Evolutionary conservation across 2,113 vertebrate species (phyloP), one percentile per base, ranked within the genome.

Genomic region (Hemichromis elongatus): DNA sequence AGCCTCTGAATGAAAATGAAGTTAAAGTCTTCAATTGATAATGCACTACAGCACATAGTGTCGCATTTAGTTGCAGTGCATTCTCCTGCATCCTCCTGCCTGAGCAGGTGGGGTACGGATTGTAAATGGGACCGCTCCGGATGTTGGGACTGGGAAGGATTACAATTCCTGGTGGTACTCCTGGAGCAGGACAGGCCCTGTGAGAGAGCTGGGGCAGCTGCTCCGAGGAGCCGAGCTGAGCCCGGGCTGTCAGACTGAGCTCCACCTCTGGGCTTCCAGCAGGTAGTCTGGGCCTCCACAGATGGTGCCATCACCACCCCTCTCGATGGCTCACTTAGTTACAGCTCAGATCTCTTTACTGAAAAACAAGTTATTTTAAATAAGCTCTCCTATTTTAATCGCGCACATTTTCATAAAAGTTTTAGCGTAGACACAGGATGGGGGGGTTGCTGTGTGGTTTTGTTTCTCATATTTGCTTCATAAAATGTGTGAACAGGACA

Each of bases 261-360:
- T 93, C 94, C 94, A 94, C 95, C 95, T 94, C 93, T 93, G 92
- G 92, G 93, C 92, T 83, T 92, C 90, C 93, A 95, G 93, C 93
- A 96, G 94, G 93, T 94, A 95, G 86, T 86, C 66, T 85, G 79
- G 88, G 92, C 87, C 81, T 89, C 91, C 87, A 86, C 95, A 95
- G 94, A 96, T 96, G 94, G 95, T 88, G 91, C 73, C 52, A 86
- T 83, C 89, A 88, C 89, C 89, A 54, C 86, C 91, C 89, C 75
- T 90, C 59, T 86, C 18, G 2, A 52, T 59, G 40, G 89, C 83
- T 89, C 56, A 80, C 63, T 28, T 83, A 83, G 37, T 83, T 86
- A 81, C 80, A 56, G 42, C 54, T 77, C 35, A 86, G 80, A 90
- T 85, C 84, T 86, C 33, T 86, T 24, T 84, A 83, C 83, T 77